phyloP scores from a whole-genome alignment of 2,113 vertebrate species.

The Thryonomys swinderianus region DNA sequence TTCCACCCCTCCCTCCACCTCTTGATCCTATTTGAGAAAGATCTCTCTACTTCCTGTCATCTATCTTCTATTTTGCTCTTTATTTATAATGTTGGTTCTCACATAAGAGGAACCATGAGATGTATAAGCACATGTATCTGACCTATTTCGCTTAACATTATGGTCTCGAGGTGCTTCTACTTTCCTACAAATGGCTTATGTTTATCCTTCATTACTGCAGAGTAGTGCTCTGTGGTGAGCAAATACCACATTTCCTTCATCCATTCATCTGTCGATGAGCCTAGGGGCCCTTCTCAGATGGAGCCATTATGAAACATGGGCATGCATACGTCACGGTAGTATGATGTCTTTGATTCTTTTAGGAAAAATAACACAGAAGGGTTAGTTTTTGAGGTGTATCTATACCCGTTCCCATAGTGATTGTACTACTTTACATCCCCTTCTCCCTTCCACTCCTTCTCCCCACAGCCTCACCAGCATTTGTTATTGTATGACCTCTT shows the following conservation, averaged over 20 bases:
- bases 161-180: not conserved
- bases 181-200: not conserved
- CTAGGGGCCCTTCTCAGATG: not conserved
- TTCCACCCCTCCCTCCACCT: not conserved
- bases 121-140: not conserved
- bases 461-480: not conserved
- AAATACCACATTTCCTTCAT: not conserved
- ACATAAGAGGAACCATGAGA: not conserved
- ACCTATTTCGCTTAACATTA: not conserved
- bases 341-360: not conserved
- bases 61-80: not conserved
- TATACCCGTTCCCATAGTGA: not conserved
- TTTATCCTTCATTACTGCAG: not conserved
- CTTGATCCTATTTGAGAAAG: not conserved
- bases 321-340: not conserved
- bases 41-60: not conserved
- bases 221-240: not conserved
- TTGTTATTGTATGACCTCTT: not conserved
- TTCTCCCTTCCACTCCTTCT: too few species aligned
- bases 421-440: not conserved
- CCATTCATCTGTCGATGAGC: not conserved
- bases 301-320: not conserved
- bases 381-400: not conserved
- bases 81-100: not conserved
- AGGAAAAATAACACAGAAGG: not conserved